Base-by-base conservation (phyloP, 2,113 vertebrate genomes). In the Ramphastos sulfuratus region DNA sequence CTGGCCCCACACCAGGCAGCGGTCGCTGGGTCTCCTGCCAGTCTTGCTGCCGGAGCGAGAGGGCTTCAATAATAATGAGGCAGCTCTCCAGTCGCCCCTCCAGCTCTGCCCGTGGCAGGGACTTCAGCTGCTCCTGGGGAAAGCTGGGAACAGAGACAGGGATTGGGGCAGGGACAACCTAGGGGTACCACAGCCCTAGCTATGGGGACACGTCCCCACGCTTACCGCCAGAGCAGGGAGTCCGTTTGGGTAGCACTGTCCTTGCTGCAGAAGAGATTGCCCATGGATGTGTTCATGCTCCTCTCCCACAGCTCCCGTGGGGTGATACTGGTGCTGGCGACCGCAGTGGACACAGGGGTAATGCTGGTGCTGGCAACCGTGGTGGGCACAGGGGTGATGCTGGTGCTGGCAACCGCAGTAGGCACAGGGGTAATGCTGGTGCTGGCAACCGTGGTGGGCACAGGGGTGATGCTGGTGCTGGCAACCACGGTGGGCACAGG, bases 1-100 rank as follows among this genome's bases (percentile, higher is more conserved):
- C 98, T 1, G 97, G 98, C 46, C 97, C 96, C 25, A 93, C 54
- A 0, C 82, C 85, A 4, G 90, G 56, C 55, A 23, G 39, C 1
- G 9, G 28, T 31, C 33, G 28, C 23, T 91, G 97, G 48, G 24
- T 88, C 52, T 96, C 50, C 56, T 97, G 97, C 94, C 97, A 97
- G 50, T 90, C 72, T 4, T 96, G 92, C 72, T 99, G 94, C 96
- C 99, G 98, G 79, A 96, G 97, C 3, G 98, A 97, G n/a, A 99
- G 98, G n/a, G 97, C 98, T 92, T 99, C 98, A 21, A 99, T 97
- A 97, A 99, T 98, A 95, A 98, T 97, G 72, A 99, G 98, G 80
- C 98, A 97, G 39, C 98, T 98, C 95, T 97, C 97, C 87, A 99
- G 92, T 42, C 98, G 97, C 91, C 98, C 97, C 92, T 99, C 98